A percentile compares a stretch with the other conserved stretches of the same genome.
Conservation (phyloP, 2,113 vertebrate species). For the human (Homo sapiens) region GRCh38 chr12:73807501-73808000, state of each 20-base stretch:
- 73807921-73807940: not conserved
- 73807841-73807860: not conserved
- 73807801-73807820: not conserved
- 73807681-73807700: not conserved
- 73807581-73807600: not conserved
- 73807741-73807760: not conserved
- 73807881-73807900: not conserved
- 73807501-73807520: not conserved
- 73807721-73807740: not conserved
- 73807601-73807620: not conserved
- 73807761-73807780: not conserved
- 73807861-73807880: not conserved
- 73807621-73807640: not conserved
- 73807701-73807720: not conserved
- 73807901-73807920: not conserved
- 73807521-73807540: not conserved
- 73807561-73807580: not conserved
- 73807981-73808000: not conserved
- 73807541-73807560: not conserved
- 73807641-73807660: not conserved
- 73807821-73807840: not conserved
- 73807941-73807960: not conserved
- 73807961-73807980: not conserved
- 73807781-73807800: not conserved
- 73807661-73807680: not conserved